phyloP scores from a whole-genome alignment of 1,140 invertebrate genomes.

The Antheraea pernyi region DNA sequence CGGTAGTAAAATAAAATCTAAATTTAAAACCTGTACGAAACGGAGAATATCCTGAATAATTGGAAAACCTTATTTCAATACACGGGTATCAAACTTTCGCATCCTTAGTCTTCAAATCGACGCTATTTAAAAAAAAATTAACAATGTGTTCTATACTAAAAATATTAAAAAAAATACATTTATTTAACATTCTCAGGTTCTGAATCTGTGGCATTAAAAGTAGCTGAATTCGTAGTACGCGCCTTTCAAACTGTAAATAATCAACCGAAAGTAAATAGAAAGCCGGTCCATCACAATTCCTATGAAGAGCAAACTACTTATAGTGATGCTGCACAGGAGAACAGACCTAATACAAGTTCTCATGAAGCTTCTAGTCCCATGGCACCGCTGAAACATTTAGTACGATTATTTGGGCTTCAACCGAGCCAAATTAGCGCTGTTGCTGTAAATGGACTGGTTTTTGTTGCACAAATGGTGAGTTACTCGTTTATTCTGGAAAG shows the following conservation, averaged over 20 bases:
- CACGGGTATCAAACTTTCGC: too few species aligned
- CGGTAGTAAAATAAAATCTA: too few species aligned
- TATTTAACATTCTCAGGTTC: constrained; percentile 45
- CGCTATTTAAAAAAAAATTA: too few species aligned
- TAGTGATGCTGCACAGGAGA: constrained; percentile 20
- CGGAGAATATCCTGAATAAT: too few species aligned
- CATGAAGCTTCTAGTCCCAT: constrained; percentile 43
- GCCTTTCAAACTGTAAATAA: constrained; percentile 56
- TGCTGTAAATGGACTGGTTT: constrained; percentile 88
- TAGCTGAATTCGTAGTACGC: constrained; percentile 68
- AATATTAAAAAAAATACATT: neutral
- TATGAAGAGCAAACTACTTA: constrained; percentile 32
- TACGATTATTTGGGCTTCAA: constrained; percentile 87
- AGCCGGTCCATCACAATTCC: constrained; percentile 18
- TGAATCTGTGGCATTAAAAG: constrained; percentile 65
- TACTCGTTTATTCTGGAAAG: neutral
- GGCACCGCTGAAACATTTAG: constrained; percentile 74
- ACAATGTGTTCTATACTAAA: too few species aligned
- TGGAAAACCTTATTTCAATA: too few species aligned
- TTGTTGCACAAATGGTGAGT: constrained; percentile 90
- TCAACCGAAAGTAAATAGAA: constrained; percentile 25
- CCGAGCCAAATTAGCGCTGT: constrained; percentile 87
- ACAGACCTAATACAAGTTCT: constrained; percentile 31
- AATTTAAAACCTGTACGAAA: too few species aligned
- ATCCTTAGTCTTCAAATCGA: too few species aligned